phyloP scores from a whole-genome alignment of 2,888 invertebrate genomes.

The Cactoblastis cactorum region DNA sequence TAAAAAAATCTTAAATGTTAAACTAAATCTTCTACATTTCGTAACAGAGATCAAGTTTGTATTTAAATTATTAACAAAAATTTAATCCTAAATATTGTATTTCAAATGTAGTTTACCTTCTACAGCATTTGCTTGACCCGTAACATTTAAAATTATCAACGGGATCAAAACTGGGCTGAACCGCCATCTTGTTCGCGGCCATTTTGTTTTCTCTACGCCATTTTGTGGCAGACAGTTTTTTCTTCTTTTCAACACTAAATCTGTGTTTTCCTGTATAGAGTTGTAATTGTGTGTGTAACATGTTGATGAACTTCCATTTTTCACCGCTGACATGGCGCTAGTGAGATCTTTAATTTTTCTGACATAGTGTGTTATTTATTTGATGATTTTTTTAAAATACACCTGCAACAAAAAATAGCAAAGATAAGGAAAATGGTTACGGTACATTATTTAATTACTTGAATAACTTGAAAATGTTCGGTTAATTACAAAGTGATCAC shows the following conservation, averaged over 20 bases:
- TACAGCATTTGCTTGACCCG: slow-evolving; percentile 42
- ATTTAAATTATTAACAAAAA: too few relatives aligned
- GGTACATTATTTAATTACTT: slow-evolving; percentile 41
- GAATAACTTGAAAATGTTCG: slow-evolving; percentile 73
- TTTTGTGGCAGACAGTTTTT: slow-evolving; percentile 26
- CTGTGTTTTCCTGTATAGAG: slow-evolving; percentile 20
- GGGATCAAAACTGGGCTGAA: slow-evolving; percentile 47
- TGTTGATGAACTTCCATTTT: slow-evolving; percentile 33
- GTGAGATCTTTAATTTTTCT: slow-evolving; percentile 33
- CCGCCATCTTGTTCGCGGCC: slow-evolving; percentile 50
- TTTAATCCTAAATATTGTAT: too few relatives aligned
- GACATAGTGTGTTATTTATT: slow-evolving; percentile 53
- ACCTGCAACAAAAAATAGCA: slow-evolving; percentile 22
- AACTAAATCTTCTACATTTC: too few relatives aligned
- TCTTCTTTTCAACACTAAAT: slow-evolving; percentile 25
- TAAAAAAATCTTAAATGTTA: too few relatives aligned
- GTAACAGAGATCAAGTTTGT: too few relatives aligned
- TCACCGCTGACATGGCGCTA: slow-evolving; percentile 67
- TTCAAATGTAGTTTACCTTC: too few relatives aligned
- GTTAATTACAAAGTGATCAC: neutral
- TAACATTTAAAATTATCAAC: slow-evolving; percentile 55
- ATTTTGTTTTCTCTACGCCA: slow-evolving; percentile 30
- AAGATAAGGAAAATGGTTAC: too few relatives aligned
- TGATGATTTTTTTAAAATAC: slow-evolving; percentile 23
- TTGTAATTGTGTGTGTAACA: slow-evolving; percentile 19